Conservation (phyloP, 2,113 vertebrate species). For the Pseudonaja textilis region DNA sequence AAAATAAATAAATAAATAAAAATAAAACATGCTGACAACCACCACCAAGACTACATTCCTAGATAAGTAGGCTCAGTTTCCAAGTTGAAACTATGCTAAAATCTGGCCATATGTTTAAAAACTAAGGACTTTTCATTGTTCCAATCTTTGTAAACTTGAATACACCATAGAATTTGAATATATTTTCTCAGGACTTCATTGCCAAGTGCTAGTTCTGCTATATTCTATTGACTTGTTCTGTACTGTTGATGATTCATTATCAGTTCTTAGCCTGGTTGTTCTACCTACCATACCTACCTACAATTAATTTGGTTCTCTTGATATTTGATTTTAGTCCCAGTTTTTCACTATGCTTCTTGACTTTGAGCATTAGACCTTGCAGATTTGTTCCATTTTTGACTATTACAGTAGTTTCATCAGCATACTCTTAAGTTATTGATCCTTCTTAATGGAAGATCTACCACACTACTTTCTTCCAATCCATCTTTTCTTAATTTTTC, state of each 20-base stretch:
- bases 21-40: not conserved
- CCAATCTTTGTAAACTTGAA: not conserved
- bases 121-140: not conserved
- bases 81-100: not conserved
- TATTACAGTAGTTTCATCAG: not conserved
- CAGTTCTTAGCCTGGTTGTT: not conserved
- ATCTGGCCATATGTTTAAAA: not conserved
- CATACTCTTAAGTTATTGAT: not conserved
- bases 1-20: no score
- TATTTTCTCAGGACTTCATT: not conserved
- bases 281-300: no score
- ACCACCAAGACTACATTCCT: not conserved
- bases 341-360: not conserved
- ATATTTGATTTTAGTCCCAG: not conserved
- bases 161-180: not conserved
- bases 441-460: not conserved
- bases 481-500: conserved; percentile 43
- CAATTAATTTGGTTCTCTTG: not conserved
- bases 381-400: not conserved
- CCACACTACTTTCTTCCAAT: not conserved
- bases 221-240: not conserved
- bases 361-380: not conserved
- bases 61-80: not conserved
- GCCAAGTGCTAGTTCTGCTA: not conserved
- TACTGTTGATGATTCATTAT: not conserved